Base-by-base conservation (phyloP, 2,797 vertebrate species). In the Loris lydekkerianus region DNA sequence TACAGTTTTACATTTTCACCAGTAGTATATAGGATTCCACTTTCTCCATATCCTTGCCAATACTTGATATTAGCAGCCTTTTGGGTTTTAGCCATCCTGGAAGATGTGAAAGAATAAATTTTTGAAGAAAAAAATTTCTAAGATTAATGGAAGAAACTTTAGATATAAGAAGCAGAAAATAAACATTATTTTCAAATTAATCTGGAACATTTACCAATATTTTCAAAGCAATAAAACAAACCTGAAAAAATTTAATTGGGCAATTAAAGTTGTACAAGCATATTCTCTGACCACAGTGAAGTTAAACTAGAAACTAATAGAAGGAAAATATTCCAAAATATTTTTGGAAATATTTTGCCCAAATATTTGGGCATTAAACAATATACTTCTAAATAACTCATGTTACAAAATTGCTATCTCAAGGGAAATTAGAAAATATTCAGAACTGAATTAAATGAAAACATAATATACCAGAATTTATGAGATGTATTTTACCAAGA, bases 261-360 rank as follows among this genome's bases (percentile, higher is more conserved):
- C 29, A 83, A 27, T 0, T 90, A 56, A 95, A 90, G 70, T 81
- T 89, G 34, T 21, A 89, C 29, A 92, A 81, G n/a, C 65, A 61
- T 76, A 46, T 86, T 96, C 60, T 93, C 75, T 72, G 56, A 93
- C 31, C 61, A 70, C 34, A 90, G n/a, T 75, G 18, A 95, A 95
- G 86, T 82, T 72, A 86, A 95, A 81, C 56, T 58, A 77, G 63
- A 82, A 73, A 76, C 37, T 34, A 69, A 58, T 2, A 77, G 63
- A 49, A 83, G 56, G 81, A 72, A 78, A 7, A 83, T 77, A 82
- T 82, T 86, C 70, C 46, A 93, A 95, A 82, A 94, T 72, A 14
- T 53, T 53, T 53, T 53, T 53, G 49, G 14, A 53, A 53, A 53
- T 53, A 53, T 53, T 53, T 15, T 53, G 56, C 40, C 34, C 86